These are phyloP conservation scores for Sialis lutaria DNA, from an alignment of 2,888 invertebrate species.

Conservation along the genomic window DNA sequence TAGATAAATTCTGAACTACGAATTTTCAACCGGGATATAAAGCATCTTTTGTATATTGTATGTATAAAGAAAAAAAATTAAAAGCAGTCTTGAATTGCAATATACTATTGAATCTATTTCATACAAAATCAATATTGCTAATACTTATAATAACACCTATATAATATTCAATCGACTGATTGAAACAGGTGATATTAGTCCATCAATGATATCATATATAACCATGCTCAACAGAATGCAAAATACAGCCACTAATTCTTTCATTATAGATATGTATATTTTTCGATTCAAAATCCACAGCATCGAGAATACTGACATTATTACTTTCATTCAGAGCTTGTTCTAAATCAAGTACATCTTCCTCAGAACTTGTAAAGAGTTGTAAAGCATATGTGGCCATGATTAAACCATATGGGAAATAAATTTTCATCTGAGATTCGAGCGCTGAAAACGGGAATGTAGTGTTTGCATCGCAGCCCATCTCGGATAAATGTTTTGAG, in stretches of 20 bases:
- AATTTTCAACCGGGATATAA: too few species aligned
- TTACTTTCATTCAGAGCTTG: slow-evolving; percentile 6
- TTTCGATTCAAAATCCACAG: background rate
- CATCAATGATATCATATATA: background rate
- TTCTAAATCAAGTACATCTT: slow-evolving; percentile 11
- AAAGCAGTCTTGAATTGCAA: too few species aligned
- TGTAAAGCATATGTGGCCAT: slow-evolving; percentile 15
- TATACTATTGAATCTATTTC: too few species aligned
- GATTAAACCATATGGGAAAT: slow-evolving; percentile 14
- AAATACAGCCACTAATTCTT: background rate
- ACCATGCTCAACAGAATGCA: background rate
- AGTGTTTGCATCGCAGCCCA: slow-evolving; percentile 14
- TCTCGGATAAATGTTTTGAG: slow-evolving; percentile 11
- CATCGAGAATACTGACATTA: slow-evolving; percentile 4
- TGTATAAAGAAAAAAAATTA: too few species aligned
- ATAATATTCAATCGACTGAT: too few species aligned
- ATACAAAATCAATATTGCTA: too few species aligned
- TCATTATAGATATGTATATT: background rate
- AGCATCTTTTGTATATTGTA: too few species aligned
- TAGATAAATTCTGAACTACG: too few species aligned
- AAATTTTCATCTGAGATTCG: slow-evolving; percentile 15
- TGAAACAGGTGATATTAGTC: too few species aligned
- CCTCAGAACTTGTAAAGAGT: slow-evolving; percentile 13
- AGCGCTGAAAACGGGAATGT: slow-evolving; percentile 17
- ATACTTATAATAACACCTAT: too few species aligned